phyloP scores from a whole-genome alignment of 2,797 vertebrate species.

The Acrossocheilus fasciatus region DNA sequence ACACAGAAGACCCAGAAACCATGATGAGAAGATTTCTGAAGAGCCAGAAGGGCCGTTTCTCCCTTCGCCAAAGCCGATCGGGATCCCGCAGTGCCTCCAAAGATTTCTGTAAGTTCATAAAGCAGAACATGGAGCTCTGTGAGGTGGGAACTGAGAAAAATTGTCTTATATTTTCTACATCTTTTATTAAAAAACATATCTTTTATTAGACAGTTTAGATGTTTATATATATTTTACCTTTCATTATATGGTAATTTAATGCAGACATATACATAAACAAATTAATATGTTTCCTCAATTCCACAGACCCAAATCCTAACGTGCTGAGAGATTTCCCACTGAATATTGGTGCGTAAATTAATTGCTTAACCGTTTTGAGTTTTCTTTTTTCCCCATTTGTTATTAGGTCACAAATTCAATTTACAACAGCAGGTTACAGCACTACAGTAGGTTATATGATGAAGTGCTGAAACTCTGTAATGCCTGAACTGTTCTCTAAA shows the following conservation, averaged over 20 bases:
- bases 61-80: slow-evolving; percentile 77
- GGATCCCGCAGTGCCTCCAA: slow-evolving; percentile 77
- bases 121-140: neutral
- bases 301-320: slow-evolving; percentile 58
- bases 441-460: neutral
- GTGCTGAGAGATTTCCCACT: slow-evolving; percentile 61
- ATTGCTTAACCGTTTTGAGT: neutral
- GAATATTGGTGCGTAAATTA: slow-evolving; percentile 54
- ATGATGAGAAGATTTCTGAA: slow-evolving; percentile 79
- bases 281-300: slow-evolving; percentile 4
- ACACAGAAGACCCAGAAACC: slow-evolving; percentile 72
- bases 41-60: slow-evolving; percentile 76
- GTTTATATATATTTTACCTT: neutral
- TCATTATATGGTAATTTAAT: neutral
- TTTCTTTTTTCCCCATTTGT: neutral
- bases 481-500: neutral
- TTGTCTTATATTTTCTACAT: neutral
- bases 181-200: neutral
- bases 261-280: neutral
- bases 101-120: slow-evolving; percentile 85
- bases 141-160: neutral
- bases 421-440: neutral
- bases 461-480: neutral
- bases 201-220: neutral
- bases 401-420: slow-evolving; percentile 10